Conservation (phyloP, 2,888 invertebrate genomes). For the Rhingia rostrata region DNA sequence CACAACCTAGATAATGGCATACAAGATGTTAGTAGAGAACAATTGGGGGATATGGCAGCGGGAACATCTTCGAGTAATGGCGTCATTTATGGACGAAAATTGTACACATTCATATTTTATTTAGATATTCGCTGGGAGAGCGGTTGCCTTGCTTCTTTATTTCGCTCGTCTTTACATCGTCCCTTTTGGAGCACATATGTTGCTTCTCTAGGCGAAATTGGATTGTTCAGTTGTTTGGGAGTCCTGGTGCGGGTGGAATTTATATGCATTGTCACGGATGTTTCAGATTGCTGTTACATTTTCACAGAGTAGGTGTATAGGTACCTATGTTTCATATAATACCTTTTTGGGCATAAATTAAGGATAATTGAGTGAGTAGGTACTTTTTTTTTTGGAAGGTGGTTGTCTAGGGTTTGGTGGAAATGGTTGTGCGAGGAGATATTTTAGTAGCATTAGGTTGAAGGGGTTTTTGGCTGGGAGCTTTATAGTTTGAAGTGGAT, state of each 20-base stretch:
- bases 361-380: constrained; percentile 54
- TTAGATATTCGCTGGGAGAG: constrained; percentile 56
- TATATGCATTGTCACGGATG: constrained; percentile 70
- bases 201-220: constrained; percentile 66
- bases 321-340: constrained; percentile 25
- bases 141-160: constrained; percentile 3
- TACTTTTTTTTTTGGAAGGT: not conserved
- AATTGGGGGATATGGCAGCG: constrained; percentile 27
- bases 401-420: not conserved
- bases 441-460: too few species aligned
- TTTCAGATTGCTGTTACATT: constrained; percentile 58
- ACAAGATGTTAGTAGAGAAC: not conserved
- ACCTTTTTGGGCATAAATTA: constrained; percentile 51
- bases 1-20: not conserved
- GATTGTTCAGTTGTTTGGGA: constrained; percentile 47
- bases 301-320: not conserved
- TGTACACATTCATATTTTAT: constrained; percentile 72
- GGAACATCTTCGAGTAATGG: constrained; percentile 72
- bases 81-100: constrained; percentile 74
- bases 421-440: not conserved
- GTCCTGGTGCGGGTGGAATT: constrained; percentile 41
- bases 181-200: constrained; percentile 58
- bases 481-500: too few species aligned
- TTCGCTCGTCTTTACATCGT: constrained; percentile 2
- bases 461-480: too few species aligned